Evolutionary conservation across 2,888 invertebrate genomes (phyloP), one percentile per base, ranked within the genome.

Genomic region (Lottia scabra): DNA sequence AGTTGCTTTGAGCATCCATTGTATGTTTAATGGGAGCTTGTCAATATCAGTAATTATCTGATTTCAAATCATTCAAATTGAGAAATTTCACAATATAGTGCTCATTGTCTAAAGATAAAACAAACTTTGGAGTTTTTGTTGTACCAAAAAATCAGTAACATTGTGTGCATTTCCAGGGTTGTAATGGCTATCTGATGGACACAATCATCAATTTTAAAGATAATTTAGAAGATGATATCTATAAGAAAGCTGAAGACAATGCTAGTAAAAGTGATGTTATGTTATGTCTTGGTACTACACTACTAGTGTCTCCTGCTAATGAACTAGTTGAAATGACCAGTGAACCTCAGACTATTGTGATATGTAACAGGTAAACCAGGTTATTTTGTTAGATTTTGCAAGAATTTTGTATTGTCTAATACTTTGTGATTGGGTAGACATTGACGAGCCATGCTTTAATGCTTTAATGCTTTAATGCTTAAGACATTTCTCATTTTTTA

Each of bases 171-270:
- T 73, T 80, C 12, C 72, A 85, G 86, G 78, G 77, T 13, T 88
- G 88, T 71, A 75, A 77, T 56, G 86, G 84, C 13, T 76, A 70
- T 43, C 80, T 88, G 15, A 78, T 75, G 19, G 88, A 88, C 75
- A 84, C 87, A 2, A 88, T 88, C 65, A 88, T 88, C 65, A 87
- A 88, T 72, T 88, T 88, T 64, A 68, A 84, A 15, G 88, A 88
- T 70, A 45, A 78, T 44, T 73, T 88, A 44, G 87, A 87, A 63
- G 83, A 84, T 19, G 72, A 75, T 10, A 80, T 85, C 8, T 73
- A 86, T 13, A 77, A 78, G n/a, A 71, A 71, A 43, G 88, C 85
- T 1, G 73, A 68, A 64, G 45, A 72, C 8, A 70, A 84, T 13
- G 79, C 85, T 0, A 16, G 73, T 26, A 26, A 74, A 15, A 77